Percentiles rank a stretch among this genome's conserved stretches.
phyloP scores from a whole-genome alignment of 1,140 invertebrate species.

The Oppia nitens region DNA sequence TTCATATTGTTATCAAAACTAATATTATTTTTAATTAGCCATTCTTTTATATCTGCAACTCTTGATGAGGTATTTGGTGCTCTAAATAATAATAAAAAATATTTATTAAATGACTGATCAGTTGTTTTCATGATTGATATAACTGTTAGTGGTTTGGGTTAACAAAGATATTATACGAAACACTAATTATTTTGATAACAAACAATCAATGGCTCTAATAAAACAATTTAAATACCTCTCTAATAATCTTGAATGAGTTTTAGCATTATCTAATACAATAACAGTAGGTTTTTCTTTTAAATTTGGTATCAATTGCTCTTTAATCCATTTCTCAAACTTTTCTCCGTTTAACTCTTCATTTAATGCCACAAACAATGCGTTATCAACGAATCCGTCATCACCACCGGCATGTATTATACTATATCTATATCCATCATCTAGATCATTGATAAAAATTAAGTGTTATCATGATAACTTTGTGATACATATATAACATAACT shows the following conservation, averaged over 20 bases:
- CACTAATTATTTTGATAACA: no score
- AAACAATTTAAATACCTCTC: no score
- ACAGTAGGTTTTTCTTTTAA: neutral
- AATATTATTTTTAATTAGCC: neutral
- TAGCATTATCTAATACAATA: neutral
- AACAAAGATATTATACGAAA: no score
- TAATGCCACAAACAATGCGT: neutral
- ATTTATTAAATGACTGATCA: neutral
- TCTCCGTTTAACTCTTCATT: neutral
- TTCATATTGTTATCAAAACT: neutral
- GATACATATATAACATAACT: no score
- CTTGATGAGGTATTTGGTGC: no score
- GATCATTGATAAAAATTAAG: no score
- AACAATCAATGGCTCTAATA: no score
- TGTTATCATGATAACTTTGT: no score
- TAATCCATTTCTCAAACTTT: neutral
- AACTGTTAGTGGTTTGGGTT: no score
- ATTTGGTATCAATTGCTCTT: neutral
- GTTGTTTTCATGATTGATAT: neutral
- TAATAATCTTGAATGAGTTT: neutral
- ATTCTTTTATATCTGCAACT: neutral
- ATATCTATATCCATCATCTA: neutral
- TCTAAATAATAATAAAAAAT: no score
- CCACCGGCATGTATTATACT: neutral
- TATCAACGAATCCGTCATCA: neutral